These are phyloP conservation scores for Ichneumoninae sp. DNA, from an alignment of 2,888 invertebrate genomes.

Conservation along the genomic window DNA sequence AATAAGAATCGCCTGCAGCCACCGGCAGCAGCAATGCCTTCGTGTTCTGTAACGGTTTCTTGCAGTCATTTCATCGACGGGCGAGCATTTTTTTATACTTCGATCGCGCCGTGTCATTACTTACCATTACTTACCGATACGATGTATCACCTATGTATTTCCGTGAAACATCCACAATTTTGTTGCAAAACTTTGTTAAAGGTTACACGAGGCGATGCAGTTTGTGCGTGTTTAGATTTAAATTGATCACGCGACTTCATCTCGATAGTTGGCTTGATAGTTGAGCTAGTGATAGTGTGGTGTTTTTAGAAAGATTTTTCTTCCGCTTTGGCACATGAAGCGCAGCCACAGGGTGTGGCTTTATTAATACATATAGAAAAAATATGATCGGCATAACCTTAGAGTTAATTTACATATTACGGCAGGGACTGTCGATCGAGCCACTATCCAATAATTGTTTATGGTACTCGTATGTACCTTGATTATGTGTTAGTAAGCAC, in stretches of 20 bases:
- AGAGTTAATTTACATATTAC: constrained; percentile 34
- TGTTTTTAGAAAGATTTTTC: background rate
- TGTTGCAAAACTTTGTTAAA: constrained; percentile 31
- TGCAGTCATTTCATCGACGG: constrained; percentile 7
- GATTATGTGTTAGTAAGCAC: background rate
- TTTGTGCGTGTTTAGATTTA: constrained; percentile 3
- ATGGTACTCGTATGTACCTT: background rate
- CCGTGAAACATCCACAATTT: constrained; percentile 20
- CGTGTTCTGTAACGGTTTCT: constrained; percentile 46
- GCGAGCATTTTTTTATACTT: constrained; percentile 9
- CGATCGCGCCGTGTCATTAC: background rate
- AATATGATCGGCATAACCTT: constrained; percentile 32
- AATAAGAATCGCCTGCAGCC: constrained; percentile 41
- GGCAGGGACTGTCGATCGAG: constrained; percentile 5
- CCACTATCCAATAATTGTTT: constrained; percentile 12
- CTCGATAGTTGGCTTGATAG: constrained; percentile 22
- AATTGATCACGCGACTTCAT: constrained; percentile 14
- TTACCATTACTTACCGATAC: constrained; percentile 19
- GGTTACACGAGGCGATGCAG: constrained; percentile 12
- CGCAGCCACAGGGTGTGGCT: background rate
- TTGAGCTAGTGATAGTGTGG: background rate
- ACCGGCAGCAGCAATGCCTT: constrained; percentile 14
- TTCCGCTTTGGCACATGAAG: background rate
- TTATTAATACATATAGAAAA: constrained; percentile 6
- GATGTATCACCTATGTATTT: constrained; percentile 31